Evolutionary conservation across 2,888 invertebrate genomes (phyloP), one percentile per base, ranked within the genome.

Genomic region (Carpatolechia fugitivella): DNA sequence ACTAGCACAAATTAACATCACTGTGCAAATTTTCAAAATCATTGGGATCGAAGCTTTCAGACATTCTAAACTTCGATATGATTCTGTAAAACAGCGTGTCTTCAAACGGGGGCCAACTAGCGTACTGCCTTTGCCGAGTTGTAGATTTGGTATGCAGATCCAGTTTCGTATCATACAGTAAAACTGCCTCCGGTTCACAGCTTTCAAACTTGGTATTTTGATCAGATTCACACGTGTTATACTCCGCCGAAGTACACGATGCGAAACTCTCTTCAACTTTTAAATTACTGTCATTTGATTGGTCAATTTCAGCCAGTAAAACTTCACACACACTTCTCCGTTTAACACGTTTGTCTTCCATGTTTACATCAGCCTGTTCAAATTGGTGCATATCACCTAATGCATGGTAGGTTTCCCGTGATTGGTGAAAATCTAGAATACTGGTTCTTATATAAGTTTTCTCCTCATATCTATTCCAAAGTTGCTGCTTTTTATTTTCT

Each of bases 101-200:
- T 51, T 90, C 89, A 20, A 76, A 85, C 0, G 90, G 88, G 0
- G 90, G 90, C 90, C 90, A 90, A 2, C 82, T 85, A 0, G 74
- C 66, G 29, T 79, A 76, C n/a, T 74, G 54, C 3, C 80, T 66
- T 33, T 61, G 54, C 2, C 79, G 65, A 31, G 59, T 66, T 0
- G 59, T 38, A 0, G 55, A 40, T 38, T 58, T 63, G 8, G 59
- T 68, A 14, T 68, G 67, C 3, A 73, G 56, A 49, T 78, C 64
- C 0, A 58, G 50, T 35, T 66, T 61, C 0, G 72, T 64, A 61
- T 76, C 78, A 51, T 82, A 86, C 0, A 87, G 30, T 14, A 82
- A 54, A 18, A 56, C 65, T 48, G 71, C 75, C 7, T 60, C 60
- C 0, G 72, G 67, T 36, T 48, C 53, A 55, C 33, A 59, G 40